Percentiles rank a stretch among this genome's conserved stretches.
Conservation (phyloP, 2,888 invertebrate genomes). For the Acheta domesticus region DNA sequence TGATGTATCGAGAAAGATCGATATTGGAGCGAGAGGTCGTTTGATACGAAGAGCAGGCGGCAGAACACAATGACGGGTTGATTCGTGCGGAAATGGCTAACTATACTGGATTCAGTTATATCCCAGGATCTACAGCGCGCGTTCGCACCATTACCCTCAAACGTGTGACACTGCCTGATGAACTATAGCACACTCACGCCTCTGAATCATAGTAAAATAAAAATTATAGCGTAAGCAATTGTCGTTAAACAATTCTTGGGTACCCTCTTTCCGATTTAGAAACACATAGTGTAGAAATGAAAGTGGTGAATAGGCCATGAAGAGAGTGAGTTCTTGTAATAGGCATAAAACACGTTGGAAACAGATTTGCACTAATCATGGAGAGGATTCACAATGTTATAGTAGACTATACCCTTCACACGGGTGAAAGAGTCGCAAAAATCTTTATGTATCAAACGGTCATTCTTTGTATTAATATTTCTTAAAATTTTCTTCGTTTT, state of each 20-base stretch:
- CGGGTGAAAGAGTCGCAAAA: no score
- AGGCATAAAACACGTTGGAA: no score
- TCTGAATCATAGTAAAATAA: constrained; percentile 29
- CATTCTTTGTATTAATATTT: no score
- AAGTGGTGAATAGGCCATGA: not conserved
- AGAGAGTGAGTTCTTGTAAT: no score
- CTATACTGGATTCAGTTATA: constrained; percentile 30
- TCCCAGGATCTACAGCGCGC: not conserved
- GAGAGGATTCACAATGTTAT: no score
- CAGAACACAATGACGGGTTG: constrained; percentile 33
- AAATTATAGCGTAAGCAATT: constrained; percentile 28
- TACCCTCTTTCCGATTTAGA: constrained; percentile 24
- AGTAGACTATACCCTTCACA: no score
- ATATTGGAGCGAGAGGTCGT: constrained; percentile 34
- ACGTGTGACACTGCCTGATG: constrained; percentile 24
- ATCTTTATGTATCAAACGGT: no score
- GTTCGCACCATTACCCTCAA: not conserved
- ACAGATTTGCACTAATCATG: no score
- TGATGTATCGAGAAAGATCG: constrained; percentile 34
- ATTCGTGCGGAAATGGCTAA: constrained; percentile 35
- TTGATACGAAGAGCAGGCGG: constrained; percentile 23
- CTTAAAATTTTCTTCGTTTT: no score
- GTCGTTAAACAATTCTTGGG: constrained; percentile 30
- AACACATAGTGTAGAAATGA: constrained; percentile 5
- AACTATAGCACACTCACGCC: constrained; percentile 22